Evolutionary conservation across 2,888 invertebrate genomes (phyloP).

Genomic region (Lasioglossum morio): DNA sequence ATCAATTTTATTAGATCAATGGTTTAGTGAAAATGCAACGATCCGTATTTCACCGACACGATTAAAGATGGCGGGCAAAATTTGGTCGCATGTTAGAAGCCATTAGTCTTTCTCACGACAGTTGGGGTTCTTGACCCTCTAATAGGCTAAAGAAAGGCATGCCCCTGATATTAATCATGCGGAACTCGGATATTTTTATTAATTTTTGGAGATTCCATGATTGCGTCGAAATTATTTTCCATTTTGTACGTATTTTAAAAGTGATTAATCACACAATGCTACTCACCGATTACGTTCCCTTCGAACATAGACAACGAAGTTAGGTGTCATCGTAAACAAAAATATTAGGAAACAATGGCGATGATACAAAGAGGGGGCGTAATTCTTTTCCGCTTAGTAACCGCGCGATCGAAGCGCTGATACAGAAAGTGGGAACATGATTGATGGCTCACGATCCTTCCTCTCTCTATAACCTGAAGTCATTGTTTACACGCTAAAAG

Average conservation of each 20-base stretch:
- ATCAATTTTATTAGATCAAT: not conserved
- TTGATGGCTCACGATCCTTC: constrained; percentile 33
- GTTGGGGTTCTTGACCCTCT: not conserved
- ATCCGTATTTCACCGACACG: not conserved
- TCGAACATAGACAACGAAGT: not conserved
- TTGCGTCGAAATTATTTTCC: not conserved
- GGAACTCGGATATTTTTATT: not conserved
- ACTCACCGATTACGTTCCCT: not conserved
- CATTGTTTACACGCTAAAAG: constrained; percentile 15
- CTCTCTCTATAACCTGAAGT: not conserved
- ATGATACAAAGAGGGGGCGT: not conserved
- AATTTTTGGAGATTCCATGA: not conserved
- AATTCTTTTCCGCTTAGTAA: constrained; percentile 39
- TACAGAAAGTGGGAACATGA: constrained; percentile 35
- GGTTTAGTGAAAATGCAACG: not conserved
- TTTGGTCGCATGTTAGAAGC: not conserved
- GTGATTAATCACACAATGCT: not conserved
- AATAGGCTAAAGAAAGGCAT: not conserved
- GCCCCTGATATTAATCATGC: not conserved
- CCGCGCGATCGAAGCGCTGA: constrained; percentile 11
- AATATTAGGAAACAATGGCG: not conserved
- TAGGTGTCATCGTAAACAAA: not conserved
- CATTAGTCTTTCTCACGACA: not conserved
- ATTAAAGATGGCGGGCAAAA: not conserved
- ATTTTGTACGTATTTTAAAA: not conserved